Evolutionary conservation across 2,113 vertebrate genomes (phyloP), one percentile per base, ranked within the genome.

Genomic region (Cyanoramphus novaezelandiae): DNA sequence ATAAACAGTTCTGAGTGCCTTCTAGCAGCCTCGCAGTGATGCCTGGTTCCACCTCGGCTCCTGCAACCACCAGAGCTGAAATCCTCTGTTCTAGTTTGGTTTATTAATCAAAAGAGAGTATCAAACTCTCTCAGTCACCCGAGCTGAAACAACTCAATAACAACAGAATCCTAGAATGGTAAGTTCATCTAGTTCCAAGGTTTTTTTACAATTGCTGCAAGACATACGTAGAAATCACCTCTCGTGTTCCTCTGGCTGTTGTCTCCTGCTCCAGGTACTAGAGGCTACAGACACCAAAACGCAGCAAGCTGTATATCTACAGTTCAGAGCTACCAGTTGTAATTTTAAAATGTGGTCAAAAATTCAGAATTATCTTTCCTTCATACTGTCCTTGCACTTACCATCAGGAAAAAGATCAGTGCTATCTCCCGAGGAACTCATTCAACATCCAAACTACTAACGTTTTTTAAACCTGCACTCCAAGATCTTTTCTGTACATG

Each of bases 221-320:
- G 59, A 44, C 31, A 55, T 12, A 28, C 1, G 5, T 1, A 37
- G 43, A 43, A 68, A 64, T 28, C 31, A 13, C 9, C 24, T 59
- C 23, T 24, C 8, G 12, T 8, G n/a, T 17, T 78, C 31, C 44
- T 59, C n/a, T 7, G 6, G 28, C 43, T 64, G n/a, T 18, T 7
- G 0, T 33, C n/a, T 52, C 18, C 43, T 39, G 23, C 28, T 47
- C 25, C 0, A 1, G 33, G 14, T 44, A 77, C 47, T 46, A 5
- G 0, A 67, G 72, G 24, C 17, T 13, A 62, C 1, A 4, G n/a
- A 63, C 41, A 82, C 57, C 41, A 81, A 41, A 62, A 35, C 4
- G 0, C 1, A 59, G 3, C 0, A 4, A 14, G 52, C 17, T 57
- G 11, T 27, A 37, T 0, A 1, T 11, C 28, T 65, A 25, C 33